Evolutionary conservation across 37 sponge, comb jelly and placozoan genomes (phyloP), one percentile per base, ranked within the genome.

Genomic region (Chondrosia reniformis): DNA sequence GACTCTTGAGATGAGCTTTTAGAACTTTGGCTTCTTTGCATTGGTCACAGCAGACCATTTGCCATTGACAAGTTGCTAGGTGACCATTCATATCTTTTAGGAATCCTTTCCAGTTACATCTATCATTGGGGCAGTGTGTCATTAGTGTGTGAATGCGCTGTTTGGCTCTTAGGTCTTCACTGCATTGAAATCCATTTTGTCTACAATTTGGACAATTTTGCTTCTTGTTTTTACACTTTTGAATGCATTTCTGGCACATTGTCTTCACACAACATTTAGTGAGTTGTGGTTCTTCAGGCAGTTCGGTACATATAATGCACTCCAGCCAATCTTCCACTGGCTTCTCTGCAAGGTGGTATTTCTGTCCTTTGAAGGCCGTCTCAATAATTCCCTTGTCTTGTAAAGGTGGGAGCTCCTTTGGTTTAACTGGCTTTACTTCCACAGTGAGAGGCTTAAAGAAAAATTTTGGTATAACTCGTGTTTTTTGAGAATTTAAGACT

Each of bases 181-280:
- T 64, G 3, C 34, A 34, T 33, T 64, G 19, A 19, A n/a, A 64
- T 19, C 33, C 2, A n/a, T 28, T 36, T 4, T 27, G 19, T 10
- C 66, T 2, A 36, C 66, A 64, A 36, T 64, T n/a, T 19, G 66
- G 66, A 36, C 66, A 64, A 1, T n/a, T 33, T 64, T 15, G 19
- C 4, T 19, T 15, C 36, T 33, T n/a, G 5, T 27, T 33, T 13
- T 7, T 4, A 27, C 66, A 64, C 25, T n/a, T 10, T 2, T 64
- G 34, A 19, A 36, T 33, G 36, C 66, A 64, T 19, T 3, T 3
- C 7, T 64, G 36, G 36, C 66, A 64, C 33, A 64, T 33, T 27
- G 66, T 64, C 33, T 64, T 33, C 2, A 19, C 66, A 64, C 66
- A 64, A 36, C 66, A 64, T 4, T 33, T 64, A 19, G 66, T 64